Base-by-base conservation (phyloP, 2,113 vertebrate genomes). In the Phodopus roborovskii region DNA sequence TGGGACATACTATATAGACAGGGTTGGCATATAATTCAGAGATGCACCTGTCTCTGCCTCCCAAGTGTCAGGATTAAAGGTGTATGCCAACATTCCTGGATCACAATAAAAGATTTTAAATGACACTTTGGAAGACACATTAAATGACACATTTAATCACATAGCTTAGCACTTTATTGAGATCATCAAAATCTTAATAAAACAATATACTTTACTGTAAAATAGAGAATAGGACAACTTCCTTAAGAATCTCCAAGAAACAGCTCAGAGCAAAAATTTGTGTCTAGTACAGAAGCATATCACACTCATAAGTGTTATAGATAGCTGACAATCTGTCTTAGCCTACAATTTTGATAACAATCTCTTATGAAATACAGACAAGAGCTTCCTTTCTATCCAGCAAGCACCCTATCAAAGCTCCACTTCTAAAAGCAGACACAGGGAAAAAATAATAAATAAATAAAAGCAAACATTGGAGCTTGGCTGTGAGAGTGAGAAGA, bases 101-200 rank as follows among this genome's bases (percentile, higher is more conserved):
- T 85, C 16, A 87, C 19, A 70, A 36, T n/a, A 71, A 36, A 87
- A 71, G 19, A 87, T 71, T 71, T 66, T 53, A 87, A 70, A 50
- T 83, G 56, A 42, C 56, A 62, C n/a, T 83, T 84, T 42, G 3
- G 24, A 95, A 90, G 50, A 94, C 71, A 91, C 48, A 88, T 19
- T 85, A 30, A 64, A 92, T 94, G 45, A 95, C 10, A 95, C 78
- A 88, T 74, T 92, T 93, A 95, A 90, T 60, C 39, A 74, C 20
- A 64, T 33, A 91, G n/a, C 48, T 95, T 28, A 90, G 26, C 58
- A 94, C 82, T 97, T 97, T 94, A 96, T 70, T 97, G 74, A 97
- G 12, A 96, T 36, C 71, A 91, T 53, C 50, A 88, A 86, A 36
- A 90, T 75, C 81, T 91, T 90, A 93, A 93, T 56, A 64, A 95